phyloP scores from a whole-genome alignment of 2,888 invertebrate genomes.

The Caradrina kadenii region DNA sequence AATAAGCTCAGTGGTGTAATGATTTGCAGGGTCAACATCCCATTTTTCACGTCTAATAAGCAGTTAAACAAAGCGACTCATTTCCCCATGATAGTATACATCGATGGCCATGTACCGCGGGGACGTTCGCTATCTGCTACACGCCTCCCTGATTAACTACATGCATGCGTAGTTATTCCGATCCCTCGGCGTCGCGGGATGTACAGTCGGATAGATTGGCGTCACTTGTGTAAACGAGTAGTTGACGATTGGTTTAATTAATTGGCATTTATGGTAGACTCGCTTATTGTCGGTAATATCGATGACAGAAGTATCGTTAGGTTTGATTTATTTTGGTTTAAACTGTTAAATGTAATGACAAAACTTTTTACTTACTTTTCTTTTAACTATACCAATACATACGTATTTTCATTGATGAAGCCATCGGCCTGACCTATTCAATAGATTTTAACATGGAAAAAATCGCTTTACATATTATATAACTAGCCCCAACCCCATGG shows the following conservation, averaged over 20 bases:
- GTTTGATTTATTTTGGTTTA: no score
- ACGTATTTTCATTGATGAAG: no score
- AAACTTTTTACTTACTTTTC: no score
- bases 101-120: slow-evolving; percentile 29
- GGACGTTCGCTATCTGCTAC: slow-evolving; percentile 44
- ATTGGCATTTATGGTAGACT: slow-evolving; percentile 21
- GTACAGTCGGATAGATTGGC: slow-evolving; percentile 31
- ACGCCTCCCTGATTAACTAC: slow-evolving; percentile 57
- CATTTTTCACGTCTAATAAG: slow-evolving; percentile 17
- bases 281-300: not conserved
- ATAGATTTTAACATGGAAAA: no score
- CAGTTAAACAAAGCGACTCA: slow-evolving; percentile 21
- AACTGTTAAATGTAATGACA: no score
- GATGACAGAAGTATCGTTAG: no score
- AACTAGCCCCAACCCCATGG: no score
- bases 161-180: slow-evolving; percentile 37
- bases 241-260: slow-evolving; percentile 36
- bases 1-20: no score
- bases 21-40: no score
- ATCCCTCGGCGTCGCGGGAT: slow-evolving; percentile 41
- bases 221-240: slow-evolving; percentile 20
- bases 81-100: slow-evolving; percentile 26
- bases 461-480: no score
- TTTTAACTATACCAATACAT: no score
- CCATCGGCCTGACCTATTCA: no score